Base-by-base conservation (phyloP, 2,797 vertebrate species). In the Eulemur mongoz region DNA sequence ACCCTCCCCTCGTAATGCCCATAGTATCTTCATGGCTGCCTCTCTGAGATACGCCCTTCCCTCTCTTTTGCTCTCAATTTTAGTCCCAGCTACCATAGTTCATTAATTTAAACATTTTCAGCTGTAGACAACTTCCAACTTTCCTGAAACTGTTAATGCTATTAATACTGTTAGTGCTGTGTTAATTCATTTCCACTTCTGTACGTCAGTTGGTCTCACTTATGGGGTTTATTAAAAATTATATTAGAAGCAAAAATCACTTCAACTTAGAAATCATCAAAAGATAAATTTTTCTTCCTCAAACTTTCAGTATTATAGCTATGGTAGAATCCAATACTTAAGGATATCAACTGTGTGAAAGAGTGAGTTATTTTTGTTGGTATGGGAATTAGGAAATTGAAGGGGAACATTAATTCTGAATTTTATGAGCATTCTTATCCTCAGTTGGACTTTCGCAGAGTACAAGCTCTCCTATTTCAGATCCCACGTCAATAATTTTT, bases 1-100 rank as follows among this genome's bases (percentile, higher is more conserved):
- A 0, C 10, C 7, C 32, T 4, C 5, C 5, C 35, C 35, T 9
- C 2, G 3, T 2, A 0, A 17, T 1, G 1, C 20, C 38, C 9
- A 0, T 5, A 6, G 10, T 4, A 2, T 52, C 63, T 43, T 30
- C 35, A 1, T 3, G 32, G 20, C 20, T 0, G 0, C 2, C 35
- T 17, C 14, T 43, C 10, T 32, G 5, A 65, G 43, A 50, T 54
- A 20, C 50, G 5, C 13, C 6, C 25, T 15, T n/a, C 20, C 17
- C 13, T 70, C 4, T 50, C 0, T 5, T 84, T 73, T 83, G 75
- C 43, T 89, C 30, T n/a, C 17, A 50, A 1, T 48, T 92, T 80
- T 45, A 17, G 32, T n/a, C 50, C 48, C 50, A 79, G 27, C 22
- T 50, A 22, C 43, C 4, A 10, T n/a, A 88, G 59, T 78, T 78